A percentile compares a stretch with the other conserved stretches of the same genome.
Conservation (phyloP, 2,113 vertebrate genomes). For the Corydoras sp. region DNA sequence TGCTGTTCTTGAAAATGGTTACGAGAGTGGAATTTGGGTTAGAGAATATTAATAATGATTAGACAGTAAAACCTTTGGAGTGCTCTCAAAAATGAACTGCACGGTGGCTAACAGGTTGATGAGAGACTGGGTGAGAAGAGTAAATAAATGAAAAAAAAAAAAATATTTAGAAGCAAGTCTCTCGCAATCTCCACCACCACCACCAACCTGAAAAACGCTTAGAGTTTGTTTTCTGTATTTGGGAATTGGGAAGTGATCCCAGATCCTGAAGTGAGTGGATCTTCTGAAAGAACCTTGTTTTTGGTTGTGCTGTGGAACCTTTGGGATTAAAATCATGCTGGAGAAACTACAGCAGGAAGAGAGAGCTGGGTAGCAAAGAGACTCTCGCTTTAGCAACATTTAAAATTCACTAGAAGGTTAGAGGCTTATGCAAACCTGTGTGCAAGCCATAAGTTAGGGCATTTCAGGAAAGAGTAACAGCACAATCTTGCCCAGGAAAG, state of each 20-base stretch:
- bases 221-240: conserved; percentile 42
- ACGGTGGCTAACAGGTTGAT: no score
- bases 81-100: conserved; percentile 31
- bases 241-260: conserved; percentile 49
- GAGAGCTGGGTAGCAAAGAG: conserved; percentile 54
- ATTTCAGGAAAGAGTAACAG: conserved; percentile 36
- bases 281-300: conserved; percentile 43
- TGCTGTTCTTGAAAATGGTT: conserved; percentile 75
- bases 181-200: conserved; percentile 62
- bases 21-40: conserved; percentile 74
- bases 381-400: conserved; percentile 52
- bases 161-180: conserved; percentile 35
- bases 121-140: conserved; percentile 32
- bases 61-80: conserved; percentile 62
- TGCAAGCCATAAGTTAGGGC: conserved; percentile 32
- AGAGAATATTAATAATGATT: conserved; percentile 74
- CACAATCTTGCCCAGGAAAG: conserved; percentile 41
- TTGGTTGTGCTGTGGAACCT: conserved; percentile 59
- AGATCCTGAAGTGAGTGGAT: conserved; percentile 46
- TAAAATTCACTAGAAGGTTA: conserved; percentile 53
- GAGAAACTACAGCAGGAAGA: conserved; percentile 52
- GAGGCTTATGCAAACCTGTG: conserved; percentile 57
- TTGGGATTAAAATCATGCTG: conserved; percentile 34
- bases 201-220: conserved; percentile 64
- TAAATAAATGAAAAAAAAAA: conserved; percentile 35